Conservation (phyloP, 2,888 invertebrate genomes). For the Chrysolina haemoptera region DNA sequence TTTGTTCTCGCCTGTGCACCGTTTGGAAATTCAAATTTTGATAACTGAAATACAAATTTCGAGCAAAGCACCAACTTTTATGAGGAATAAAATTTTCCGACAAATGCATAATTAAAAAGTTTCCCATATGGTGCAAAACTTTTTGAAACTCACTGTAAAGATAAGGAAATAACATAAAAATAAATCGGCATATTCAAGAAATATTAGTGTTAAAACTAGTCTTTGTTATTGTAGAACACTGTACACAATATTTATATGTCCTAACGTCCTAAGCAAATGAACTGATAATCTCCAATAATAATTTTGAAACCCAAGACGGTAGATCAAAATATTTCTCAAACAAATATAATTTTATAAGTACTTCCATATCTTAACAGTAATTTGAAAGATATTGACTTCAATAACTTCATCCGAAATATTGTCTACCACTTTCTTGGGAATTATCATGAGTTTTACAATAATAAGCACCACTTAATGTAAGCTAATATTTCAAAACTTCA, state of each 20-base stretch:
- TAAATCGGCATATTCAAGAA: no score
- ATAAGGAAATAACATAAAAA: no score
- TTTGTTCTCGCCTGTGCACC: no score
- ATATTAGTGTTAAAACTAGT: no score
- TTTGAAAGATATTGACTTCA: background rate
- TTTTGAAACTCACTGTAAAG: no score
- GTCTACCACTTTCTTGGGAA: constrained; percentile 21
- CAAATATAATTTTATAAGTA: background rate
- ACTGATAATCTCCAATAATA: background rate
- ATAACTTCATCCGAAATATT: background rate
- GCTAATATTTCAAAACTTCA: background rate
- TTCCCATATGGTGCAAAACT: no score
- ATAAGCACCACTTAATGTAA: background rate
- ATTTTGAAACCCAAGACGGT: constrained; percentile 15
- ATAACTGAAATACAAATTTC: no score
- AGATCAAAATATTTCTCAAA: constrained; percentile 8
- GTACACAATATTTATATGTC: background rate
- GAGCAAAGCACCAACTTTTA: no score
- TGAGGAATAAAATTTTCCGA: no score
- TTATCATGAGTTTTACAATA: constrained; percentile 16
- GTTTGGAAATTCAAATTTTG: no score
- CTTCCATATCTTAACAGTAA: background rate
- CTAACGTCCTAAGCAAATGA: background rate
- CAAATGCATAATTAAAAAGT: no score
- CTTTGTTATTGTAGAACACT: background rate